Base-by-base conservation (phyloP, 1,140 invertebrate species). In the Leptinotarsa undecemlineata region DNA sequence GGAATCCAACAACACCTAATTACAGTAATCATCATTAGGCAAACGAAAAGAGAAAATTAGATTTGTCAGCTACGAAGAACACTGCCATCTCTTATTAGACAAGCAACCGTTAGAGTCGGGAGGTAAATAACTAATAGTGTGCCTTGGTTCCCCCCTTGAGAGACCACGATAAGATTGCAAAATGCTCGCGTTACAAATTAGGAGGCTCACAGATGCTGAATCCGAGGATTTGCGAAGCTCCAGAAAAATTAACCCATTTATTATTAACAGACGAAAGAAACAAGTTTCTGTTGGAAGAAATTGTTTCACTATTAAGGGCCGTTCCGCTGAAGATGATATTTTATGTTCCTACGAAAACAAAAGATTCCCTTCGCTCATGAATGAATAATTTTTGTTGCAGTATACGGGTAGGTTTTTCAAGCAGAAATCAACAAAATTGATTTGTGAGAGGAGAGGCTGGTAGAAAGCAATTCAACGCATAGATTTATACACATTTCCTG, bases 241-340 rank as follows among this genome's bases (percentile, higher is more conserved):
- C 76, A 76, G 80, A 81, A 82, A 82, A 82, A 82, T 81, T 81
- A 82, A 82, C 76, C 80, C 79, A 82, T 81, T 77, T 79, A 82
- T 81, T 80, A 82, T 82, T 82, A 82, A 82, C 79, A 79, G 71
- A 77, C 77, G 73, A 76, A 78, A 81, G 76, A 77, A 81, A 77
- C 77, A 76, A 79, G 78, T 78, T 78, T 75, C 73, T 68, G 79
- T 17, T 69, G 74, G 69, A 47, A 78, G 74, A 77, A 80, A 81
- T 81, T 79, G 75, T 80, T 81, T 79, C 79, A 81, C 73, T 81
- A 75, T 72, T 67, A 68, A 76, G 73, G 71, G 60, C 69, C 62
- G 51, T 57, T 57, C 6, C 14, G 4, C 72, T 69, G 71, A 72
- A 74, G 73, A 80, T 80, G 77, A 80, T 79, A 81, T 81, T 81